phyloP scores from a whole-genome alignment of 92 coral and sea anemone genomes.

The Parazoanthus darwini region DNA sequence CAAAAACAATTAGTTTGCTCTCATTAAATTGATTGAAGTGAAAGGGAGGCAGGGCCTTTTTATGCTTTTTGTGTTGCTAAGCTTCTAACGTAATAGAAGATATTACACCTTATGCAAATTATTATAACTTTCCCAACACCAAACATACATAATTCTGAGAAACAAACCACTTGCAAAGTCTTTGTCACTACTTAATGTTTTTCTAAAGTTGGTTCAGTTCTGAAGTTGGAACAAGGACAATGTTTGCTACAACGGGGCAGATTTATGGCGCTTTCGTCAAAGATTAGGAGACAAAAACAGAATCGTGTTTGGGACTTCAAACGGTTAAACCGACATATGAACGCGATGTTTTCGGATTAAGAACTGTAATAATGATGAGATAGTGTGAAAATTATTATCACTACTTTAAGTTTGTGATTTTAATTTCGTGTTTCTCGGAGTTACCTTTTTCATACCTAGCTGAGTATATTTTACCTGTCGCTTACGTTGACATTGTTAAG shows the following conservation, averaged over 20 bases:
- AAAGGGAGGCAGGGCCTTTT: neutral
- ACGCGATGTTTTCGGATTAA: neutral
- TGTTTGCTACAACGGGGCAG: neutral
- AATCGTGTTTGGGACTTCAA: neutral
- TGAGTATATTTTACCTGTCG: too few relatives aligned
- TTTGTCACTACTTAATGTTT: too few relatives aligned
- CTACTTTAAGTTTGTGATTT: neutral
- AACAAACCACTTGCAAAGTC: too few relatives aligned
- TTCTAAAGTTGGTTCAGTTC: too few relatives aligned
- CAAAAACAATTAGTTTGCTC: neutral
- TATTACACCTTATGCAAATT: neutral
- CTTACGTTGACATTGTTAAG: too few relatives aligned
- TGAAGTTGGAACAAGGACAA: neutral
- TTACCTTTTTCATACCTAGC: too few relatives aligned
- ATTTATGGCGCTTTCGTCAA: neutral
- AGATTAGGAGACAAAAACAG: neutral
- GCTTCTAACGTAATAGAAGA: neutral
- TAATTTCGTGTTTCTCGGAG: too few relatives aligned
- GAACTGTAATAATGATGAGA: neutral
- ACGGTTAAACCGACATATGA: neutral
- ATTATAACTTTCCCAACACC: neutral
- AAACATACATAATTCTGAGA: too few relatives aligned
- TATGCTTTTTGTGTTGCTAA: slow-evolving; percentile 6
- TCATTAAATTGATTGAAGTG: neutral
- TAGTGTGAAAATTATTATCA: neutral